Evolutionary conservation across 2,113 vertebrate genomes (phyloP), one percentile per base, ranked within the genome.

Genomic region (Malaclemys terrapin): DNA sequence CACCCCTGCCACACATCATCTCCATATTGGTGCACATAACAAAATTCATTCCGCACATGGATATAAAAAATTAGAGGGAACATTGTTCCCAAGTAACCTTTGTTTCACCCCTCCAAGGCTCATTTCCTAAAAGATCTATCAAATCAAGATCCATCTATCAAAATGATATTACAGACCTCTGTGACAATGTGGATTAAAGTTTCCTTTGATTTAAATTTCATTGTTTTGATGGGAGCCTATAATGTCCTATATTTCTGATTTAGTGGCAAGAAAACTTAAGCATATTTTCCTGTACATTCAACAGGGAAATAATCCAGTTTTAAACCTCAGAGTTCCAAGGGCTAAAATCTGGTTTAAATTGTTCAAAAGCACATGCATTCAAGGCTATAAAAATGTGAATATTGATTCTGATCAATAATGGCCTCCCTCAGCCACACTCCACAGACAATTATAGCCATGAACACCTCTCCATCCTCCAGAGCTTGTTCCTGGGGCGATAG

Each of bases 141-240:
- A 45, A 45, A 45, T 45, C 45, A 45, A 45, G 45, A 45, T 45
- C 45, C 95, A 62, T 91, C 93, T 83, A 31, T 97, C 79, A 84
- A 65, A 84, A 82, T 72, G 80, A 90, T 91, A 45, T 12, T 96
- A 8, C 49, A 62, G 85, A 56, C 0, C 1, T 90, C 14, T 86
- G 81, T 87, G 78, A 72, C 72, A 94, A 8, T 79, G 57, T 24
- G 10, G 72, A 87, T 56, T 59, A 88, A 14, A 89, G 10, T 92
- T 97, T 95, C 69, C 89, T 97, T 94, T 85, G 92, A 93, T 92
- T 91, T 47, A 16, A 1, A 53, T 12, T 17, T 91, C 87, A 92
- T 79, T 82, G 80, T 85, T 95, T 96, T 97, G 93, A 75, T 94
- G 76, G 62, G 85, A 47, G 91, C 90, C 83, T 96, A 65, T 88